Conservation (phyloP, 2,113 vertebrate species). For the Nothocercus nigrocapillus region DNA sequence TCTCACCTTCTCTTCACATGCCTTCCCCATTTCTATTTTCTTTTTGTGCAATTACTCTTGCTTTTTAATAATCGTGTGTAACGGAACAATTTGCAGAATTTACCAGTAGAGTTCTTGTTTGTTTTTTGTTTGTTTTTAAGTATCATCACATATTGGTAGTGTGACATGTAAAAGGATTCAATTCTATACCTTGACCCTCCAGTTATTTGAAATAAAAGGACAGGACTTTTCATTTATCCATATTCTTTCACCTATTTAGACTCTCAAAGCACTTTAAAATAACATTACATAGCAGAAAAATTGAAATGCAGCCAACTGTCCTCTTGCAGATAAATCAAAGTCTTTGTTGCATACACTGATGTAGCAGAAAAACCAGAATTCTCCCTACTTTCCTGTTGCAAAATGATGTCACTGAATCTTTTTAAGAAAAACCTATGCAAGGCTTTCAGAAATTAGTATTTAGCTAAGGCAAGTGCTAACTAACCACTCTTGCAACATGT, state of each 20-base stretch:
- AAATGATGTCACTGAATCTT: not conserved
- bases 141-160: not conserved
- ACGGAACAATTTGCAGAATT: not conserved
- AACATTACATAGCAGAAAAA: slow-evolving; percentile 48
- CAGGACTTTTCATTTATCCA: slow-evolving; percentile 56
- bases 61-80: not conserved
- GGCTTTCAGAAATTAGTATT: not conserved
- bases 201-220: slow-evolving; percentile 40
- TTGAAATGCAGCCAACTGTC: slow-evolving; percentile 60
- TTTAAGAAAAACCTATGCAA: not conserved
- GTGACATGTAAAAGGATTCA: not conserved
- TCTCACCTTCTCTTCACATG: not conserved
- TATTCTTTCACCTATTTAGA: slow-evolving; percentile 48
- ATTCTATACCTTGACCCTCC: slow-evolving; percentile 21
- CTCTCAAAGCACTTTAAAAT: slow-evolving; percentile 55
- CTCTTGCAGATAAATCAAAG: slow-evolving; percentile 28
- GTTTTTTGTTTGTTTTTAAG: not conserved
- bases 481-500: not conserved
- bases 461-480: not conserved
- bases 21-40: not conserved
- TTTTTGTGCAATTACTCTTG: not conserved
- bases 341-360: slow-evolving; percentile 2
- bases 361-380: slow-evolving; percentile 1
- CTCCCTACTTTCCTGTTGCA: not conserved
- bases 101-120: not conserved